phyloP scores from a whole-genome alignment of 2,888 invertebrate genomes.

The Leptinotarsa haldemani region DNA sequence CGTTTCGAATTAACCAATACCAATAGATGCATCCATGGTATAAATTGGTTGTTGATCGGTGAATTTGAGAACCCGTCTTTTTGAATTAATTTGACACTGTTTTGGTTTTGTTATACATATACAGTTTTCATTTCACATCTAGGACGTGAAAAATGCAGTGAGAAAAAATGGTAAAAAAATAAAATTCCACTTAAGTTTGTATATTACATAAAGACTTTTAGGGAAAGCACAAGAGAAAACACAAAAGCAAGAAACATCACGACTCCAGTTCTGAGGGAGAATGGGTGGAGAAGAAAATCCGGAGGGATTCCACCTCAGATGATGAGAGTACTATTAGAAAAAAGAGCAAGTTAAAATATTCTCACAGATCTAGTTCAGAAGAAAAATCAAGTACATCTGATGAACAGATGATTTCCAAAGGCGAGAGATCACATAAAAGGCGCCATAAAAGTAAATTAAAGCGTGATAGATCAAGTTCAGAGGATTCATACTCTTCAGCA shows the following conservation, averaged over 20 bases:
- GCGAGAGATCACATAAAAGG: neutral
- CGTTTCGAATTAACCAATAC: too few species aligned
- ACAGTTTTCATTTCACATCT: too few species aligned
- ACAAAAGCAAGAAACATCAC: conserved; percentile 51
- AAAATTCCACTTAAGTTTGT: neutral
- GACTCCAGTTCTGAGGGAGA: conserved; percentile 65
- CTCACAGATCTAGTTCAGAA: conserved; percentile 30
- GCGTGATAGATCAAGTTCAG: neutral
- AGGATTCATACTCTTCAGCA: neutral
- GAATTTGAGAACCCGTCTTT: too few species aligned
- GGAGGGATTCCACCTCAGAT: conserved; percentile 35
- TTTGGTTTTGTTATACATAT: too few species aligned
- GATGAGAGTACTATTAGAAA: conserved; percentile 21
- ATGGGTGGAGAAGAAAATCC: conserved; percentile 72
- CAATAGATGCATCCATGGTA: too few species aligned
- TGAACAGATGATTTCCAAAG: neutral
- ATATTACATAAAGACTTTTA: conserved; percentile 34
- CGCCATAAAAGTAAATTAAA: neutral
- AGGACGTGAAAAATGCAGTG: too few species aligned
- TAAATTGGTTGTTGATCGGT: too few species aligned
- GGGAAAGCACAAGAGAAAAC: conserved; percentile 63
- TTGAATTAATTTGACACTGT: too few species aligned
- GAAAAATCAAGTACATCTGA: conserved; percentile 7
- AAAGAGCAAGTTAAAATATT: conserved; percentile 24
- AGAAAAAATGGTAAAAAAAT: too few species aligned